Conservation (phyloP, 1,140 invertebrate genomes). For the Rhyzopertha dominica region DNA sequence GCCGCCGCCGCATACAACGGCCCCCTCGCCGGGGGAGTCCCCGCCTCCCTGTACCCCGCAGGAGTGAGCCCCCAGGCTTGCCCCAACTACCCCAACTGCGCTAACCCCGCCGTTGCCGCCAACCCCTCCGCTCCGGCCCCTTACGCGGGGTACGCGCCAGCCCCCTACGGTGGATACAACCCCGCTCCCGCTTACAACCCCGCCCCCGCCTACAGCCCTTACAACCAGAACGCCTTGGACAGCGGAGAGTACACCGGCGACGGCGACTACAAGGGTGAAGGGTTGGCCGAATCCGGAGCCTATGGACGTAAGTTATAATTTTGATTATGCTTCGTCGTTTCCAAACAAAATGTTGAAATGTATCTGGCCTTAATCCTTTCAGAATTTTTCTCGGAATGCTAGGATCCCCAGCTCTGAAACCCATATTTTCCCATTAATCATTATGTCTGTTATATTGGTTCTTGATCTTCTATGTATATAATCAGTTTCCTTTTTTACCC, state of each 20-base stretch:
- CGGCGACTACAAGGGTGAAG: slow-evolving; percentile 46
- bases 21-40: slow-evolving; percentile 37
- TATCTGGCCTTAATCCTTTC: too few relatives aligned
- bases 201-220: slow-evolving; percentile 44
- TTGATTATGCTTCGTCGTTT: slow-evolving; percentile 38
- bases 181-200: slow-evolving; percentile 10
- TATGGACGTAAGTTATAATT: too few relatives aligned
- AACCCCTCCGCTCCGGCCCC: slow-evolving; percentile 24
- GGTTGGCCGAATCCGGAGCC: slow-evolving; percentile 45
- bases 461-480: too few relatives aligned
- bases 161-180: slow-evolving; percentile 28
- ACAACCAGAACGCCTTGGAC: slow-evolving; percentile 35
- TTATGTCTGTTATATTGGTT: too few relatives aligned
- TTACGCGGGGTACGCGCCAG: too few relatives aligned
- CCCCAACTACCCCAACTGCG: slow-evolving; percentile 44
- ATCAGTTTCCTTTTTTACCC: too few relatives aligned
- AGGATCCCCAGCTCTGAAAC: too few relatives aligned
- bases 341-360: slow-evolving; percentile 20
- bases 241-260: slow-evolving; percentile 37
- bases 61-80: slow-evolving; percentile 42
- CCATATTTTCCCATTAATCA: too few relatives aligned
- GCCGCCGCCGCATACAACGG: slow-evolving; percentile 33
- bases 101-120: slow-evolving; percentile 36
- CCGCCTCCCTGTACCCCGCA: slow-evolving; percentile 42
- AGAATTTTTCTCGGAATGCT: too few relatives aligned